phyloP scores from a whole-genome alignment of 2,888 invertebrate species.

The Rugalucina vietnamica region DNA sequence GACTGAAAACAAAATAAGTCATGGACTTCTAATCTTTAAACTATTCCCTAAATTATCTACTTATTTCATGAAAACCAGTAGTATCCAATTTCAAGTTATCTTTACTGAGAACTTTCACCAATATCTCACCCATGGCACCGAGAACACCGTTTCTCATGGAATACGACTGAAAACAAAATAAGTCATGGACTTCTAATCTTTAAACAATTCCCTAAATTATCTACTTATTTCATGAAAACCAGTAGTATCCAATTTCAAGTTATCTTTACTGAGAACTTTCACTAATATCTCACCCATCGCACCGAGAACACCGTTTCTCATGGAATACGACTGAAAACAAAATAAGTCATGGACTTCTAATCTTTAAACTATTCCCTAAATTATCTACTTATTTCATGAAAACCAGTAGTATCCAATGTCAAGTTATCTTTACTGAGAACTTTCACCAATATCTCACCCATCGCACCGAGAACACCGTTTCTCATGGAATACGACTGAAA shows the following conservation, averaged over 20 bases:
- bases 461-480: constrained; percentile 92
- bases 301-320: constrained; percentile 92
- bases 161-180: constrained; percentile 86
- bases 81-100: constrained; percentile 90
- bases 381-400: no score
- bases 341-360: no score
- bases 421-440: constrained; percentile 91
- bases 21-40: no score
- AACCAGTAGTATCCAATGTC: no score
- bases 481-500: constrained; percentile 87
- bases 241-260: no score
- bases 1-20: constrained; percentile 85
- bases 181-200: no score
- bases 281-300: constrained; percentile 92
- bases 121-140: constrained; percentile 92
- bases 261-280: constrained; percentile 89
- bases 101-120: constrained; percentile 89
- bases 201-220: no score
- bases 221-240: no score
- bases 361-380: no score
- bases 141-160: constrained; percentile 91
- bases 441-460: constrained; percentile 90
- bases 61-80: no score
- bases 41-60: no score
- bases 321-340: constrained; percentile 85